phyloP scores from a whole-genome alignment of 2,797 vertebrate genomes.

The Triplophysa yarkandensis region DNA sequence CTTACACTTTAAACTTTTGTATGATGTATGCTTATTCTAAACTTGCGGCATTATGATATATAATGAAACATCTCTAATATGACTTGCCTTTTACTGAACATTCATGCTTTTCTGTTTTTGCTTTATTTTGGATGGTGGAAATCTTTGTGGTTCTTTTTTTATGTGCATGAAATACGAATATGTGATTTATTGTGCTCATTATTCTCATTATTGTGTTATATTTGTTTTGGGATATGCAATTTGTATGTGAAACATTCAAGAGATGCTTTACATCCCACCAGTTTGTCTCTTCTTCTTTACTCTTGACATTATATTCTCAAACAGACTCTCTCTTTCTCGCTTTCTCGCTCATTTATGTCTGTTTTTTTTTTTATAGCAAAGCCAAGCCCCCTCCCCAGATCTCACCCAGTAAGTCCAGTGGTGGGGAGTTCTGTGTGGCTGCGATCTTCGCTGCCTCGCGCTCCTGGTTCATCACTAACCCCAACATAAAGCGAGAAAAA shows the following conservation, averaged over 20 bases:
- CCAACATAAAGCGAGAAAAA: conserved; percentile 95
- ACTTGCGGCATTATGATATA: no score
- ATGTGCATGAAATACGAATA: conserved; percentile 53
- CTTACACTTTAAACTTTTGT: no score
- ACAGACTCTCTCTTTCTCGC: background rate
- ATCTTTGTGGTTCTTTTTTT: no score
- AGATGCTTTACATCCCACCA: conserved; percentile 41
- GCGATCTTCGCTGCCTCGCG: conserved; percentile 89
- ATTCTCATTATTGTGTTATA: conserved; percentile 20
- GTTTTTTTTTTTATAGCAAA: conserved; percentile 80
- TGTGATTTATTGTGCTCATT: conserved; percentile 17
- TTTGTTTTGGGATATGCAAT: conserved; percentile 28
- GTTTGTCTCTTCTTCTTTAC: conserved; percentile 36
- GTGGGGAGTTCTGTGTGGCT: conserved; percentile 95
- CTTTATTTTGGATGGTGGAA: background rate
- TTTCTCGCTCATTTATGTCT: conserved; percentile 12
- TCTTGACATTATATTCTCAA: no score
- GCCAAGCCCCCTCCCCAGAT: conserved; percentile 93
- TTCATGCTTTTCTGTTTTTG: background rate
- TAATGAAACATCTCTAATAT: no score
- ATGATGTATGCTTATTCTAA: no score
- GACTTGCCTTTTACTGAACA: background rate
- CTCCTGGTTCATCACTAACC: conserved; percentile 95
- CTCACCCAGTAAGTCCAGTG: conserved; percentile 94
- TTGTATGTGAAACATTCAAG: conserved; percentile 35